Base-by-base conservation (phyloP, 2,888 invertebrate genomes). In the Torymus auratus region DNA sequence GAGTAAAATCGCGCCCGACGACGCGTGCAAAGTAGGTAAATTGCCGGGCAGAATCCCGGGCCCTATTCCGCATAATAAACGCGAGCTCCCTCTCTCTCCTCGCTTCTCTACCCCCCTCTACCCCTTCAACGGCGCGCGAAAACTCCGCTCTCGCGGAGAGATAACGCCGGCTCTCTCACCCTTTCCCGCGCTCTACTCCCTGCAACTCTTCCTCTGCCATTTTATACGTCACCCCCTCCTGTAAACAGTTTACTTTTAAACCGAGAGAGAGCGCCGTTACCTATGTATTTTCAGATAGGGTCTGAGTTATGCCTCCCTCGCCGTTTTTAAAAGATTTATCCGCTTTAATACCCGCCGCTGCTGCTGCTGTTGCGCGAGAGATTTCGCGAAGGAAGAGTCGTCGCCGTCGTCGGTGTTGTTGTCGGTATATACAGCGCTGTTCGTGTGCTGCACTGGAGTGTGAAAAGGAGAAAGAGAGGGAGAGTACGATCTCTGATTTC, bases 251-350 rank as follows among this genome's bases (percentile, higher is more conserved):
- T 87, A 87, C 88, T 87, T 87, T 87, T 84, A 87, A 88, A 87
- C 85, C 87, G 74, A 50, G 69, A 20, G 85, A 41, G 20, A 52
- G 50, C 53, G 17, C 85, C 86, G 87, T 41, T 87, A 87, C 87
- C 86, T 89, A 87, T 88, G 87, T 87, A 88, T 89, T 89, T 88
- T 88, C 84, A 89, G 90, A 90, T 89, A 90, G 89, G 87, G 87
- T 41, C 85, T 90, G 88, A 90, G 84, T 90, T 89, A 90, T 88
- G 86, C 85, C 77, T 81, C 84, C 80, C 84, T 75, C 81, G 83
- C 85, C 87, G 87, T 89, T 90, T 89, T 88, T 87, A 84, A 79
- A 87, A 89, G 89, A 90, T 90, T 90, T 90, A 89, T 90, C 86
- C 87, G 78, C 84, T 84, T 84, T 84, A 85, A 86, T 84, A 84